Percentiles rank a stretch among this genome's conserved stretches.
phyloP scores from a whole-genome alignment of 2,888 invertebrate genomes.

The Hybos culiciformis region DNA sequence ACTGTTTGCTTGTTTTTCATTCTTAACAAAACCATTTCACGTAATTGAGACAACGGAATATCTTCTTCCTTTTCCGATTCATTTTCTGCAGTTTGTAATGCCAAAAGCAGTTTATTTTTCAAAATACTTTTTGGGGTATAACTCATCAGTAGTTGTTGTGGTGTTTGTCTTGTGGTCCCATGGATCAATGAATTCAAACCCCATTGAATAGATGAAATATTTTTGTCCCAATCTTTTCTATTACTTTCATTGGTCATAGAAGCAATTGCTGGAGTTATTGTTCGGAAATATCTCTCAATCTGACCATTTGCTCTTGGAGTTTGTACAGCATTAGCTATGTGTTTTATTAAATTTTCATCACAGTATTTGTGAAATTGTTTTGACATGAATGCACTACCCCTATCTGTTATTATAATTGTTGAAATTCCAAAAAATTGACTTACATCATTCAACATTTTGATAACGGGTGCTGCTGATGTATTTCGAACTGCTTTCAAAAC shows the following conservation, averaged over 20 bases:
- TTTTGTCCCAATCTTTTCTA: slow-evolving; percentile 2
- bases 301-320: slow-evolving; percentile 17
- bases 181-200: not conserved
- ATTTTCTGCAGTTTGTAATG: not conserved
- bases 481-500: slow-evolving; percentile 13
- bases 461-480: slow-evolving; percentile 11
- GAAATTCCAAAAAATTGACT: slow-evolving; percentile 18
- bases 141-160: not conserved
- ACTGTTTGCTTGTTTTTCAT: no score
- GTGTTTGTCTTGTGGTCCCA: not conserved
- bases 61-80: not conserved
- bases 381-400: slow-evolving; percentile 18
- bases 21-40: no score
- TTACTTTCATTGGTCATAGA: slow-evolving; percentile 6
- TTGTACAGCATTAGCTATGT: slow-evolving; percentile 17
- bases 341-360: slow-evolving; percentile 14
- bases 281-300: slow-evolving; percentile 13
- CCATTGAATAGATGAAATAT: slow-evolving; percentile 4
- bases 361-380: slow-evolving; percentile 16
- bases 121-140: slow-evolving; percentile 2
- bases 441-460: slow-evolving; percentile 12
- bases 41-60: not conserved
- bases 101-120: slow-evolving; percentile 1
- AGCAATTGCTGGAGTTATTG: slow-evolving; percentile 6
- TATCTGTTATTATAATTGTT: slow-evolving; percentile 17